These are phyloP conservation scores for Tangara arthus DNA, from an alignment of 2,797 vertebrate genomes.

Conservation along the genomic window DNA sequence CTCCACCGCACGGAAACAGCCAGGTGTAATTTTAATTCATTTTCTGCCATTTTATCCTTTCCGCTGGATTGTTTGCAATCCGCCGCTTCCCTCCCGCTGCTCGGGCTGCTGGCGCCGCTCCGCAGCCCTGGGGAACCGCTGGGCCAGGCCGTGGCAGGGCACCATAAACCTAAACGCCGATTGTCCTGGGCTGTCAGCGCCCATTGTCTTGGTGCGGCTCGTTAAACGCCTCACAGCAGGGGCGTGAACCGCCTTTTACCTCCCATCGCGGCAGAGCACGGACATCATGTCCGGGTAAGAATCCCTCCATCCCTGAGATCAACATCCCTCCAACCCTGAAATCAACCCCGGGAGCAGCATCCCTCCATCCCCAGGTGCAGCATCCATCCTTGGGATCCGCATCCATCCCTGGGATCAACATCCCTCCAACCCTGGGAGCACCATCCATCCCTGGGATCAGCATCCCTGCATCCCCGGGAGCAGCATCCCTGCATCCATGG, in stretches of 20 bases:
- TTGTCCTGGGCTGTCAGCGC: background rate
- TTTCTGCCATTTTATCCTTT: background rate
- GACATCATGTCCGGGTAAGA: background rate
- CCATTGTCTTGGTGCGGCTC: fast-evolving
- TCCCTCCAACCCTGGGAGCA: background rate
- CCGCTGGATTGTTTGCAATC: background rate
- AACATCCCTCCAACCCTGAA: too few species aligned
- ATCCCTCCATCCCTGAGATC: too few species aligned
- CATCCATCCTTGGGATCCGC: too few species aligned
- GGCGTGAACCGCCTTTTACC: background rate
- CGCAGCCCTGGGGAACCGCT: background rate
- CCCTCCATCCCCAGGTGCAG: background rate
- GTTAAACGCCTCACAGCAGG: background rate
- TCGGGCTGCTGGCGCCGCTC: too few species aligned
- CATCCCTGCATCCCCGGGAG: too few species aligned
- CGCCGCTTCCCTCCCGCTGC: background rate
- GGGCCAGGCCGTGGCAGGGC: background rate
- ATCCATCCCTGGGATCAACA: too few species aligned
- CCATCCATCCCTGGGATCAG: background rate
- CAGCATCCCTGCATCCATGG: background rate
- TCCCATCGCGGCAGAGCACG: background rate
- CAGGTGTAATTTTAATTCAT: background rate
- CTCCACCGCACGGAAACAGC: background rate
- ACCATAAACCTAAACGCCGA: fast-evolving
- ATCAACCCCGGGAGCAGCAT: too few species aligned